Base-by-base conservation (phyloP, 1,140 invertebrate species). In the Lutraria rhynchaena region DNA sequence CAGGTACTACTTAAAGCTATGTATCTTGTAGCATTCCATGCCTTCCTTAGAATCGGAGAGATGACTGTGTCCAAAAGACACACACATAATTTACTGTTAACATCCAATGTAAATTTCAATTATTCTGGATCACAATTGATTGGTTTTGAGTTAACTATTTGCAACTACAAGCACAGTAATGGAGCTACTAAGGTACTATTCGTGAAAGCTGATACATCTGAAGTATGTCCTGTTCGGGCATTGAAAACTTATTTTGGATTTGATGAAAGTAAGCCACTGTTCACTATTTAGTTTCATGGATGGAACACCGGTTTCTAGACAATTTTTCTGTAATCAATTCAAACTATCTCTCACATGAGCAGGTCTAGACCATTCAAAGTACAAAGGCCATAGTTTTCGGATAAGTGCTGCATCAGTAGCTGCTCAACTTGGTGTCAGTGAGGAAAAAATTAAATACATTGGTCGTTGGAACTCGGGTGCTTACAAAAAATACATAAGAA, bases 301-400 rank as follows among this genome's bases (percentile, higher is more conserved):
- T 60, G 57, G 57, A 24, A 33, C 22, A 9, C 57, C 57, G 29
- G 57, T 60, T 33, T 31, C 24, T 60, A 60, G 57, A 31, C 24
- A 15, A 60, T 60, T 60, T 33, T 60, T 60, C 33, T 15, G 24
- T 13, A 60, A 5, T 31, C 24, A 22, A n/a, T 24, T 55, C 44
- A 49, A 49, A 11, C 44, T 49, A 49, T 49, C 44, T 19, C 19
- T 49, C 9, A 49, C 44, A n/a, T 55, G 53, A 24, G 24, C 11
- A n/a, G 53, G 53, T 15, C 53, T 55, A 55, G n/a, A n/a, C n/a
- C n/a, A n/a, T n/a, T n/a, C n/a, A 60, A 55, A 55, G 58, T 83
- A 80, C 31, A 83, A 83, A 60, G 75, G 77, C 1, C 71, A 84
- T 55, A 76, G 77, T 44, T 80, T 83, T 29, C 17, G 75, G 0